Evolutionary conservation across 2,113 vertebrate species (phyloP).

Genomic region (Cheirogaleus medius): DNA sequence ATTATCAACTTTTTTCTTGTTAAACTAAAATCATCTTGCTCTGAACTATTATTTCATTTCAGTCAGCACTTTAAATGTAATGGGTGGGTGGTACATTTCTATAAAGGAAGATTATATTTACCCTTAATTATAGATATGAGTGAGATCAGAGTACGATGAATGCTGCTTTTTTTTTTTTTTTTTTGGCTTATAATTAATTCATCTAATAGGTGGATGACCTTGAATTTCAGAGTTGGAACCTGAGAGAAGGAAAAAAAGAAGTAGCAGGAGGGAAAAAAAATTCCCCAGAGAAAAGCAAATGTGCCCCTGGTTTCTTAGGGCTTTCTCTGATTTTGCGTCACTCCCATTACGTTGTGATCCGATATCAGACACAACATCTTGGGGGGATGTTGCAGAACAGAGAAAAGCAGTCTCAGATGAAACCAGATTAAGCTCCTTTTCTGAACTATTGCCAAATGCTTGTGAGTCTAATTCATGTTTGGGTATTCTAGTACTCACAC

Average conservation of each 20-base stretch:
- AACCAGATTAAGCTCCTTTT: conserved; percentile 77
- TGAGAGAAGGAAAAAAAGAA: not conserved
- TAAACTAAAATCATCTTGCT: conserved; percentile 65
- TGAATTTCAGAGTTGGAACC: conserved; percentile 50
- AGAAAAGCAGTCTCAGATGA: conserved; percentile 73
- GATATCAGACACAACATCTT: conserved; percentile 67
- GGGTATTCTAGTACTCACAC: conserved; percentile 73
- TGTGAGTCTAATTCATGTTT: conserved; percentile 74
- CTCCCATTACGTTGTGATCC: conserved; percentile 58
- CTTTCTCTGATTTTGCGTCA: conserved; percentile 56
- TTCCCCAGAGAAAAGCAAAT: conserved; percentile 30
- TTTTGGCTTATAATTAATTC: conserved; percentile 54
- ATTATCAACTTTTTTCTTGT: conserved; percentile 61
- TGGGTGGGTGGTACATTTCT: conserved; percentile 36
- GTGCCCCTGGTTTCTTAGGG: conserved; percentile 16
- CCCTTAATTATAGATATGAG: conserved; percentile 66
- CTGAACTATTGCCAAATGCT: conserved; percentile 78
- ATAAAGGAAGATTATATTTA: conserved; percentile 60
- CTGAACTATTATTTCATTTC: conserved; percentile 60
- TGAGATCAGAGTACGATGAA: conserved; percentile 20
- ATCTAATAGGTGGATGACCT: conserved; percentile 70
- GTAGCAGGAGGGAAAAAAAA: not conserved
- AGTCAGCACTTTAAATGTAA: conserved; percentile 53
- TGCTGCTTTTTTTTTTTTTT: conserved; percentile 16
- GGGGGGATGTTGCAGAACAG: conserved; percentile 70